These are phyloP conservation scores for Scomber colias DNA, from an alignment of 2,113 vertebrate genomes.

Conservation along the genomic window DNA sequence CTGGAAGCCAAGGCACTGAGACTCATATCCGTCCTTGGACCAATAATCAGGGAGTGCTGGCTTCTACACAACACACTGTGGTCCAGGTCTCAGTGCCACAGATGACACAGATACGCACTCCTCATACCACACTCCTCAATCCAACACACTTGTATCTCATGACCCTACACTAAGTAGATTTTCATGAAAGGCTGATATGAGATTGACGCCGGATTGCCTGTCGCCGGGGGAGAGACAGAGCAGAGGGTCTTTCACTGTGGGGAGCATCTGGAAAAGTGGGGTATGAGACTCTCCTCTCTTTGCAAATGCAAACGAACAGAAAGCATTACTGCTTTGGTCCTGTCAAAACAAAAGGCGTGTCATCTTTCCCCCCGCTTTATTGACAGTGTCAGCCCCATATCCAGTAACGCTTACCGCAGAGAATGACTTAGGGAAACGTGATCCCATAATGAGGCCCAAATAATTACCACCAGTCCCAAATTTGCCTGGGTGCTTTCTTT, in stretches of 20 bases:
- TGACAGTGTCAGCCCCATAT: conserved; percentile 77
- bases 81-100: conserved; percentile 45
- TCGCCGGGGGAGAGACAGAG: conserved; percentile 24
- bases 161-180: conserved; percentile 49
- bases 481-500: conserved; percentile 73
- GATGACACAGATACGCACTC: conserved; percentile 54
- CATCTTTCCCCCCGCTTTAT: conserved; percentile 76
- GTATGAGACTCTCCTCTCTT: conserved; percentile 49
- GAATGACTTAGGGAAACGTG: conserved; percentile 74
- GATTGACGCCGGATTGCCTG: conserved; percentile 7
- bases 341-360: conserved; percentile 83
- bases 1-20: conserved; percentile 20
- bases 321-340: conserved; percentile 72
- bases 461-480: conserved; percentile 79
- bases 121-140: conserved; percentile 46
- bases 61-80: conserved; percentile 26
- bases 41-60: conserved; percentile 43
- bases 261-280: conserved; percentile 68
- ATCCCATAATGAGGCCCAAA: conserved; percentile 81
- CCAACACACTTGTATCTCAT: conserved; percentile 41
- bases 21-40: conserved; percentile 40
- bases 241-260: conserved; percentile 27
- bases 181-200: conserved; percentile 43
- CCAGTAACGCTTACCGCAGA: conserved; percentile 76
- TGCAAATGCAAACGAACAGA: conserved; percentile 71